phyloP scores from a whole-genome alignment of 2,888 invertebrate species.

The Linnaemya tessellans region DNA sequence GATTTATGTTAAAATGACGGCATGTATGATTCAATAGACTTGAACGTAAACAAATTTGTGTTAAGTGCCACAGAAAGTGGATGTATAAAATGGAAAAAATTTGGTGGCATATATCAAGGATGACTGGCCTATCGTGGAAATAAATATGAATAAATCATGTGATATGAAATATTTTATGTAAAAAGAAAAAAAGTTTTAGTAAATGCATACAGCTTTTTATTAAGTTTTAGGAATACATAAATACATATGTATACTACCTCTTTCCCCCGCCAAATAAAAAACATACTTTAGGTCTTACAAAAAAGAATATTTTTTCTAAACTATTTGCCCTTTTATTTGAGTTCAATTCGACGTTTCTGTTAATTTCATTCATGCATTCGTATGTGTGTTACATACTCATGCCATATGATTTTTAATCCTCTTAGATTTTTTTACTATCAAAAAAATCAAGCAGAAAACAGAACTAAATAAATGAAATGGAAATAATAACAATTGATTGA shows the following conservation, averaged over 20 bases:
- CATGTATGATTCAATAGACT: neutral
- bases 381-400: neutral
- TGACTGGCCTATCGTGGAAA: neutral
- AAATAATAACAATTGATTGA: slow-evolving; percentile 54
- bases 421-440: slow-evolving; percentile 24
- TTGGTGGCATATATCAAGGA: slow-evolving; percentile 2
- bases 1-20: neutral
- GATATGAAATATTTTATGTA: neutral
- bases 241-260: no score
- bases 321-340: neutral
- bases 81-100: neutral
- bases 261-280: no score
- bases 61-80: neutral
- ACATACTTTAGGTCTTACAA: neutral
- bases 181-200: no score
- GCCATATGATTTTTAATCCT: slow-evolving; percentile 33
- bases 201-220: no score
- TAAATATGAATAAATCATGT: neutral
- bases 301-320: neutral
- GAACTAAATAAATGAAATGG: slow-evolving; percentile 19
- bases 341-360: neutral
- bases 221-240: no score
- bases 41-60: slow-evolving; percentile 17
- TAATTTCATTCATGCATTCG: neutral
- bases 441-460: slow-evolving; percentile 10